Percentiles rank a stretch among this genome's conserved stretches.
These are phyloP conservation scores for Craterocephalus amniculus DNA, from an alignment of 2,797 vertebrate genomes.

Conservation along the genomic window DNA sequence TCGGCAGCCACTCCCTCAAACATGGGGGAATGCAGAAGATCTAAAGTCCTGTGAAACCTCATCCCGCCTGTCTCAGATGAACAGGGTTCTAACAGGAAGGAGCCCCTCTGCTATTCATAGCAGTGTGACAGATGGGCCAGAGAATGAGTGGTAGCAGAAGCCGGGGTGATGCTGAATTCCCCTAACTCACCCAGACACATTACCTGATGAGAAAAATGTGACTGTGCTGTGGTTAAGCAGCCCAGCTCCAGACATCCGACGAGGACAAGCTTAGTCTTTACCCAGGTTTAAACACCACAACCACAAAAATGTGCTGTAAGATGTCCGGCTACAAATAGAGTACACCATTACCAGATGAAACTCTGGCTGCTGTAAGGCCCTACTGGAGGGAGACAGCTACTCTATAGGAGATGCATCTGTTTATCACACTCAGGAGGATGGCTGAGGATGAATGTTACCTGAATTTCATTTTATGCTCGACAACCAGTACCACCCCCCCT, in stretches of 20 bases:
- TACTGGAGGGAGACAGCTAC: conserved; percentile 15
- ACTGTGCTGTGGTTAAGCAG: conserved; percentile 24
- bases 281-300: conserved; percentile 48
- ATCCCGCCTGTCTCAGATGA: conserved; percentile 62
- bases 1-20: conserved; percentile 53
- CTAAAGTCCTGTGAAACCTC: conserved; percentile 69
- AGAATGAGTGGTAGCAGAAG: conserved; percentile 38
- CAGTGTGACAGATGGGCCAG: conserved; percentile 54
- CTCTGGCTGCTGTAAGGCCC: conserved; percentile 29
- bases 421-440: conserved; percentile 13
- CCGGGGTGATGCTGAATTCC: conserved; percentile 24
- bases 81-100: conserved; percentile 62
- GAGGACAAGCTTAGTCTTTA: conserved; percentile 42
- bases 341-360: conserved; percentile 67
- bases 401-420: conserved; percentile 38
- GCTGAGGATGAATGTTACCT: conserved; percentile 43
- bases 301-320: conserved; percentile 33
- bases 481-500: conserved; percentile 35
- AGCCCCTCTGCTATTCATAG: conserved; percentile 66
- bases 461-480: conserved; percentile 50
- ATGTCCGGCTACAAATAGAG: conserved; percentile 57
- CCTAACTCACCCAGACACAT: conserved; percentile 35
- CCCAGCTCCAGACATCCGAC: conserved; percentile 46
- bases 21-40: conserved; percentile 60
- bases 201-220: conserved; percentile 24